Evolutionary conservation across 2,113 vertebrate species (phyloP), one percentile per base, ranked within the genome.

Genomic region (Engraulis encrasicolus): DNA sequence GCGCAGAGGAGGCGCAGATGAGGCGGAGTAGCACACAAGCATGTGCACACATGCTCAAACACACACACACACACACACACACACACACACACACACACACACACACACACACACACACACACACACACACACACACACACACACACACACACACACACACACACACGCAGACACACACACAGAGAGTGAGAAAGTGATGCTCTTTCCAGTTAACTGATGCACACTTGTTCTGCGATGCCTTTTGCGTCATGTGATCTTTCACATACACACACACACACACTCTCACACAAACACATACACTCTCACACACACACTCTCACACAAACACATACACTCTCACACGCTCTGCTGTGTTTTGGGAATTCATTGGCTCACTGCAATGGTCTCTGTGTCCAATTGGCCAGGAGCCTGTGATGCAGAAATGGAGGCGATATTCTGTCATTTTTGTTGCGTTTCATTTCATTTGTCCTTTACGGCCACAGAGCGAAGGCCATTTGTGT

Each of bases 351-450:
- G 27, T 2, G 66, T 31, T 15, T 12, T 27, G 58, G 58, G 58
- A 71, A 71, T 71, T 71, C 66, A 15, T 23, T 71, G 66, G 31
- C 66, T 71, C 66, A 34, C 66, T 71, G 66, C 34, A 71, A 27
- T 31, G 31, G 66, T 71, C 66, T 71, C 34, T 27, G 66, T 71
- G 23, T 71, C 23, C 27, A 31, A 71, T 71, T 71, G 27, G 23
- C 27, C 66, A 34, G 66, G 66, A 71, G 66, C 27, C 23, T 31
- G 15, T 71, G 66, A 71, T 71, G 66, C 66, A 71, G 27, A 34
- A 2, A 15, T 23, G 66, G 31, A 71, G 66, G 66, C 31, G 66
- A 11, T 71, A 34, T 45, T 45, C 9, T 45, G 66, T 31, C 66
- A 71, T 34, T 71, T 14, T 34, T 71, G 66, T 34, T 71, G 12